phyloP scores from a whole-genome alignment of 2,113 vertebrate species.

The Urocynchramus pylzowi region DNA sequence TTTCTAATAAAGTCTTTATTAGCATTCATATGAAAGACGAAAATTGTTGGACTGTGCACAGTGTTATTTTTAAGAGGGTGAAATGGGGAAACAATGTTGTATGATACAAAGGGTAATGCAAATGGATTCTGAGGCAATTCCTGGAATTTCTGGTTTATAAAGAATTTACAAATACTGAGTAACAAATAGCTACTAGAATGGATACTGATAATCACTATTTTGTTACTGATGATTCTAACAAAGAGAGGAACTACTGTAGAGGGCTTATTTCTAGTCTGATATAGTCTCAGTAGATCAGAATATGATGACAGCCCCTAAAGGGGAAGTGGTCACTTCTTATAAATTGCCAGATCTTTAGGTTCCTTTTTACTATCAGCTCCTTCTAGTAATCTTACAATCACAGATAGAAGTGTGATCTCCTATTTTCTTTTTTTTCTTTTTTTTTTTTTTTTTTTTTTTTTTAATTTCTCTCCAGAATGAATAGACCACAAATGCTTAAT shows the following conservation, averaged over 20 bases:
- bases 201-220: not conserved
- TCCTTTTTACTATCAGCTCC: slow-evolving; percentile 23
- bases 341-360: slow-evolving; percentile 24
- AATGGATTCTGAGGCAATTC: not conserved
- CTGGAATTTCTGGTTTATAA: not conserved
- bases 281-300: not conserved
- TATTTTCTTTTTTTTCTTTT: not conserved
- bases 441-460: not conserved
- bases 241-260: not conserved
- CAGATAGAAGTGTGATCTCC: not conserved
- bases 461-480: not conserved
- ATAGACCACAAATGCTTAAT: not conserved
- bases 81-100: not conserved
- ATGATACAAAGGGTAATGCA: not conserved
- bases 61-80: not conserved
- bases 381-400: slow-evolving; percentile 37
- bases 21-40: not conserved
- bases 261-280: not conserved
- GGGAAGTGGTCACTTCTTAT: slow-evolving; percentile 36
- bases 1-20: not conserved
- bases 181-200: not conserved
- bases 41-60: not conserved
- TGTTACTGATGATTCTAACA: not conserved
- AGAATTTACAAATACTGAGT: not conserved
- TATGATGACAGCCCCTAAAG: slow-evolving; percentile 9